These are phyloP conservation scores for Zaprionus obscuricornis DNA, from an alignment of 2,888 invertebrate genomes.

Conservation along the genomic window DNA sequence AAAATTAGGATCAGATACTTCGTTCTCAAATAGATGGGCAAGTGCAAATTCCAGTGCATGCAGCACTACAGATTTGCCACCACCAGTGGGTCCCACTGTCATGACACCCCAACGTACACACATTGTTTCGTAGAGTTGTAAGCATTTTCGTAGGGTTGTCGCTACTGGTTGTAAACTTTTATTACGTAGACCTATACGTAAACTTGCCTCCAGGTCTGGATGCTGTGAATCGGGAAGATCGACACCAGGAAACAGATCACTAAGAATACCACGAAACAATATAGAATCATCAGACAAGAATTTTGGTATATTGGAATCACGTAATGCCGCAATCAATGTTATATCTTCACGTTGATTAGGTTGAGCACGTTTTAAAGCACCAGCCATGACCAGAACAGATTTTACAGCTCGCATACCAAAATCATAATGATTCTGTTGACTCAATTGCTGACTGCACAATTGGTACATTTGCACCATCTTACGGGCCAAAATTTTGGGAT, in stretches of 20 bases:
- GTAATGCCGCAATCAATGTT: conserved; percentile 91
- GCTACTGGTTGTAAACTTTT: conserved; percentile 87
- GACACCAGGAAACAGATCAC: conserved; percentile 95
- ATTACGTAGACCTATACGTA: conserved; percentile 85
- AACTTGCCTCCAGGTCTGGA: conserved; percentile 88
- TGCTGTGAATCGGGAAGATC: conserved; percentile 91
- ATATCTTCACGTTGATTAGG: conserved; percentile 93
- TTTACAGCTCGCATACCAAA: conserved; percentile 97
- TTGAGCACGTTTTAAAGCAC: conserved; percentile 92
- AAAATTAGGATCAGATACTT: conserved; percentile 86
- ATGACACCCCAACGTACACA: conserved; percentile 96
- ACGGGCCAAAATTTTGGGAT: conserved; percentile 92
- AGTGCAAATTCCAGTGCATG: conserved; percentile 90
- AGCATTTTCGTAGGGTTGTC: conserved; percentile 83
- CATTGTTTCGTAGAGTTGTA: conserved; percentile 95
- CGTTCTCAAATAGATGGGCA: conserved; percentile 86
- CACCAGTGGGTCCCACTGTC: conserved; percentile 95
- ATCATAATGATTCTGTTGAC: conserved; percentile 96
- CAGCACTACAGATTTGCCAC: conserved; percentile 92
- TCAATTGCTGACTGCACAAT: conserved; percentile 94
- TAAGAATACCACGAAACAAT: conserved; percentile 93
- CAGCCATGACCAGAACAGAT: conserved; percentile 96
- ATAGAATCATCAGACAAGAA: conserved; percentile 93
- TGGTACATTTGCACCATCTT: conserved; percentile 98
- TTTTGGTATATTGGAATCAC: conserved; percentile 96